Conservation (phyloP, 1,140 invertebrate species). For the Lucilia cuprina region DNA sequence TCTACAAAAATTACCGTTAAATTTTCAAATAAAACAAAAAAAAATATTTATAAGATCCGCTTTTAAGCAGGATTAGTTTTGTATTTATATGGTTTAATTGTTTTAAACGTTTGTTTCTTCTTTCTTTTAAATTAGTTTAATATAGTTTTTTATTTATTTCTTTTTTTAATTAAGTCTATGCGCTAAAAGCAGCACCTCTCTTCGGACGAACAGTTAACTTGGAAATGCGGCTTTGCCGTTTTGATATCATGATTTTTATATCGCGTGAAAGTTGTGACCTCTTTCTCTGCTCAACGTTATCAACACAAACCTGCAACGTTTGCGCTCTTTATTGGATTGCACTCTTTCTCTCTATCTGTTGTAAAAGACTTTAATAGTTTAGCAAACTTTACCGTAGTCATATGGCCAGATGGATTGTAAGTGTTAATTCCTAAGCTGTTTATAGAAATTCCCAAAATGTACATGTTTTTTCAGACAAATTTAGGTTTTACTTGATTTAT, state of each 20-base stretch:
- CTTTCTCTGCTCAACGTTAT: slow-evolving; percentile 43
- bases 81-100: background rate
- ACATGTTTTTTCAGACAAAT: no score
- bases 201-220: slow-evolving; percentile 41
- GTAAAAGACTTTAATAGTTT: background rate
- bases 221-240: slow-evolving; percentile 42
- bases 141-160: no score
- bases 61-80: slow-evolving; percentile 19
- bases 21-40: background rate
- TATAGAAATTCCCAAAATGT: no score
- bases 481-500: no score
- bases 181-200: slow-evolving; percentile 39
- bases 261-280: slow-evolving; percentile 49
- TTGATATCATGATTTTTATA: slow-evolving; percentile 47
- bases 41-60: slow-evolving; percentile 21
- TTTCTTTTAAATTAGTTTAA: background rate
- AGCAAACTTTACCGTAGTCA: no score
- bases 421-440: no score
- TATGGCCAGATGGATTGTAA: no score
- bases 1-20: background rate
- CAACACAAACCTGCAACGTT: background rate
- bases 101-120: slow-evolving; percentile 4
- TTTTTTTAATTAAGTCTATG: slow-evolving; percentile 8
- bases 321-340: background rate
- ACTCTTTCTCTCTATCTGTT: slow-evolving; percentile 37